phyloP scores from a whole-genome alignment of 2,113 vertebrate genomes.

The Holacanthus passer region DNA sequence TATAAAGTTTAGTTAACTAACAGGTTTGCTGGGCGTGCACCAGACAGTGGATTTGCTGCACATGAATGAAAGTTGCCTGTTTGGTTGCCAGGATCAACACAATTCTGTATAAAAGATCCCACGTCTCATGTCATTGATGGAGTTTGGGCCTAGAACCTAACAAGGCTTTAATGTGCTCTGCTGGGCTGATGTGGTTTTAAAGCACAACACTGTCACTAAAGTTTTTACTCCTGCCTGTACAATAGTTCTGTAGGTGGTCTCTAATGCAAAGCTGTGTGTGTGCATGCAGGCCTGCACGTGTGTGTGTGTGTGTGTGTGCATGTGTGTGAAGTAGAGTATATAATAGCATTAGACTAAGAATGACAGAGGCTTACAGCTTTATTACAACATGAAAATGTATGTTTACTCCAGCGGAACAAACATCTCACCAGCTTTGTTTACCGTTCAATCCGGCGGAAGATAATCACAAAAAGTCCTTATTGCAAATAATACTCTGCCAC shows the following conservation, averaged over 20 bases:
- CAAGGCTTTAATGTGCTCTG: not conserved
- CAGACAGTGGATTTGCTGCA: conserved; percentile 32
- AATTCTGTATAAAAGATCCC: conserved; percentile 40
- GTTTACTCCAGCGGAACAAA: conserved; percentile 47
- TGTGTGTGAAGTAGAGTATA: conserved; percentile 11
- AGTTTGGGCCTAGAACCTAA: conserved; percentile 14
- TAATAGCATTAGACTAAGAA: conserved; percentile 24
- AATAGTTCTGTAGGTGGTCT: conserved; percentile 8
- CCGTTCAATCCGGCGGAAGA: conserved; percentile 40
- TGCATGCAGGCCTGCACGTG: not conserved
- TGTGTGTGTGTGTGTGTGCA: not conserved
- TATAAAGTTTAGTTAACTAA: conserved; percentile 4
- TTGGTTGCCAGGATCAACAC: conserved; percentile 45
- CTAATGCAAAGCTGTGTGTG: conserved; percentile 6
- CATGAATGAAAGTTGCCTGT: conserved; percentile 51
- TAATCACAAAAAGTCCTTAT: conserved; percentile 50
- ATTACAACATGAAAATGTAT: conserved; percentile 32
- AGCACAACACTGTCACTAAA: conserved; percentile 13
- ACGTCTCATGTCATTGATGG: conserved; percentile 22
- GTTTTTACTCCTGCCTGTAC: not conserved
- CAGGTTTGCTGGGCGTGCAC: conserved; percentile 6
- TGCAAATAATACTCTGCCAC: conserved; percentile 40
- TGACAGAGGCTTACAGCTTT: conserved; percentile 40
- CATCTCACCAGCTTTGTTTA: conserved; percentile 49
- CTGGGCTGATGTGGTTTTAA: conserved; percentile 26